phyloP scores from a whole-genome alignment of 2,888 invertebrate genomes.

The Heliconius cydno region DNA sequence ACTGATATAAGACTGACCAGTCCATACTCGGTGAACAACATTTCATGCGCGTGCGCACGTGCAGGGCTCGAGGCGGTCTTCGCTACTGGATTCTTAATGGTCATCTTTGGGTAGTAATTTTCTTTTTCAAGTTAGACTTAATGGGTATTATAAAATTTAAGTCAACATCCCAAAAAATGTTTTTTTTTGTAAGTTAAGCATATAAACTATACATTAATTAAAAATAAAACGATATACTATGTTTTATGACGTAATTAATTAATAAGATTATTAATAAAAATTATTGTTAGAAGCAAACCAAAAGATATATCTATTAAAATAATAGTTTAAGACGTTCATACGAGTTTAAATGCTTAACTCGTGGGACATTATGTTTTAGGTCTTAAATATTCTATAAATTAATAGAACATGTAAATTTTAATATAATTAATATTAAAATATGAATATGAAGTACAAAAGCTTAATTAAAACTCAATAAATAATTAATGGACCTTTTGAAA shows the following conservation, averaged over 20 bases:
- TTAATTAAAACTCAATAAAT: too few species aligned
- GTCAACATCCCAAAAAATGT: neutral
- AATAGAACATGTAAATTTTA: too few species aligned
- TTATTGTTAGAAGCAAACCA: neutral
- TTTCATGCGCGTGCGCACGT: constrained; percentile 66
- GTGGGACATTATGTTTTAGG: too few species aligned
- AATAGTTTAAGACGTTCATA: too few species aligned
- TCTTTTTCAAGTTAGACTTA: constrained; percentile 52
- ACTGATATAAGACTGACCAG: constrained; percentile 40
- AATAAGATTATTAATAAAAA: neutral
- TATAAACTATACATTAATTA: neutral
- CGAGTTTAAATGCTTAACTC: too few species aligned
- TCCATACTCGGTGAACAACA: constrained; percentile 60
- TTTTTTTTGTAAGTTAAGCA: neutral
- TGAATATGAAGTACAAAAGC: too few species aligned
- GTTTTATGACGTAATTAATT: neutral
- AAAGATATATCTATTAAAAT: too few species aligned
- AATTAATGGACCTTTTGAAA: too few species aligned
- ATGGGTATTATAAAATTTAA: constrained; percentile 43
- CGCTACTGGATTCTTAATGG: constrained; percentile 76
- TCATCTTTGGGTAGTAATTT: constrained; percentile 63
- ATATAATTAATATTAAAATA: too few species aligned
- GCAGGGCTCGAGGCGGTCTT: constrained; percentile 66
- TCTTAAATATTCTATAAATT: too few species aligned
- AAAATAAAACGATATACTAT: neutral